A percentile compares a stretch with the other conserved stretches of the same genome.
Evolutionary conservation across 2,888 invertebrate genomes (phyloP).

Genomic region (Folsomia manolachei): DNA sequence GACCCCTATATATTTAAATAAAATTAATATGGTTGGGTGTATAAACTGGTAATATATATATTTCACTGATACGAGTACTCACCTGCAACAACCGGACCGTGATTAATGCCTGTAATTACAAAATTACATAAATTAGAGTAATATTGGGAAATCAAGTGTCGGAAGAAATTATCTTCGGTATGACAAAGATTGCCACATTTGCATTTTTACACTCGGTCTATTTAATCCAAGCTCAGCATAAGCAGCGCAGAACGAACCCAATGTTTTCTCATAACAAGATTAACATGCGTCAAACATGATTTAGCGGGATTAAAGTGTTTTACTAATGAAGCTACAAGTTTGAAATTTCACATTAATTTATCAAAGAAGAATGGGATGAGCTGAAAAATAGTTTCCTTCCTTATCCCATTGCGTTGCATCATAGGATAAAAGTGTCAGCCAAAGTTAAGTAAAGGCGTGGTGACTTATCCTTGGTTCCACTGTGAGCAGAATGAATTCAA

Average conservation of each 20-base stretch:
- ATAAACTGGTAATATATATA: no score
- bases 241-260: no score
- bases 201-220: no score
- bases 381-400: no score
- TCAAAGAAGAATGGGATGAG: neutral
- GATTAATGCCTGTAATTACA: slow-evolving; percentile 67
- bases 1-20: no score
- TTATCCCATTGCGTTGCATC: neutral
- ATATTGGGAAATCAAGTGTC: neutral
- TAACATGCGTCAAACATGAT: neutral
- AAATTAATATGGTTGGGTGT: no score
- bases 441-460: no score
- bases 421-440: neutral
- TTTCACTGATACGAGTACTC: no score
- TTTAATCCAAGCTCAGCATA: no score
- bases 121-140: neutral
- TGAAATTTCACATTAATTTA: neutral
- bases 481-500: neutral
- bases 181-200: no score
- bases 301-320: neutral
- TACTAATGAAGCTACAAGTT: neutral
- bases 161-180: no score
- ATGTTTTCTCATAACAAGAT: neutral
- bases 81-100: slow-evolving; percentile 79
- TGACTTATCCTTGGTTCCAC: no score